Evolutionary conservation across 2,113 vertebrate species (phyloP), one percentile per base, ranked within the genome.

Genomic region (Strix aluco): DNA sequence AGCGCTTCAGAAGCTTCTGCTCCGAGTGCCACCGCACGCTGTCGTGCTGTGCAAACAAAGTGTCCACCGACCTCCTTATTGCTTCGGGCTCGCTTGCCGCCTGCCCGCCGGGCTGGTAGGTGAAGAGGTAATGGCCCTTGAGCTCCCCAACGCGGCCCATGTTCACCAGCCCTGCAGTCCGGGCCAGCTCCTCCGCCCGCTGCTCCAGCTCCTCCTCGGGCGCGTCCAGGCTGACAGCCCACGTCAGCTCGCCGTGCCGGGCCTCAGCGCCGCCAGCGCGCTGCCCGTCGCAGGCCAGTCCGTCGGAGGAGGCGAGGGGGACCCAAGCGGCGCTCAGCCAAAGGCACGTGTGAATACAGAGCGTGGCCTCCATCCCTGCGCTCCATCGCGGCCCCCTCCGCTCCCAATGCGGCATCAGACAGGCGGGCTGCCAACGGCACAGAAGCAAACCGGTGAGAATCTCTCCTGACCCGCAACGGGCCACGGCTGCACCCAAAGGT

Each of bases 121-220:
- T 95, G 21, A 99, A 97, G 87, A 99, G 97, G 97, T 99, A 99
- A 96, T 99, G 99, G 29, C 99, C 99, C 57, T 88, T 98, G 27
- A 99, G 98, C 89, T 99, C 98, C 65, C 99, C 99, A 0, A 99
- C 98, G 85, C 99, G 99, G 21, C 99, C 99, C 17, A 97, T 94
- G 91, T 99, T 99, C 96, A 98, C 97, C 83, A 99, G 97, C 13
- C 99, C 99, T 0, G 98, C 98, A 2, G 98, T 94, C 65, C 32
- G 95, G 4, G 99, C 99, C 96, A 99, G 97, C 77, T 97, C 97
- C 46, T 97, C 92, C 0, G 99, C 99, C 30, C 95, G 97, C 51
- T 82, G 81, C 54, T 98, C 97, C 95, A 98, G 96, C 30, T 95
- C 95, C 55, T 83, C 94, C 21, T 92, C 94, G 0, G 87, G 91